phyloP scores from a whole-genome alignment of 2,888 invertebrate genomes.

The Diarsia brunnea region DNA sequence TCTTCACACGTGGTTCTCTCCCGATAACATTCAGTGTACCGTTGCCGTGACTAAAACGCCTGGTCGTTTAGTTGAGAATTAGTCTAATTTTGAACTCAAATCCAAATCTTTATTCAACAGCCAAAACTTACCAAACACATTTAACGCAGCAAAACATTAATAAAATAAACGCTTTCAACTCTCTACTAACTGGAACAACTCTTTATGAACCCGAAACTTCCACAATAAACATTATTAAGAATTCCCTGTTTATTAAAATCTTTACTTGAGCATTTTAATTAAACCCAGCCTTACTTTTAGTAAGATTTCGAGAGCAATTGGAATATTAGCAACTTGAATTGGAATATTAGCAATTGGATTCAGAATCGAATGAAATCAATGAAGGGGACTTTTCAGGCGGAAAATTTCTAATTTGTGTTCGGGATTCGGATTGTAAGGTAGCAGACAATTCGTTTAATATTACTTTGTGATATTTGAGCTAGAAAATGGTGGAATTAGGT shows the following conservation, averaged over 20 bases:
- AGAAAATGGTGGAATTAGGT: not conserved
- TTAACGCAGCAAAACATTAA: not conserved
- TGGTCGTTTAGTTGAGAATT: not conserved
- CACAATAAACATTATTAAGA: slow-evolving; percentile 22
- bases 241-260: slow-evolving; percentile 32
- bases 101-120: not conserved
- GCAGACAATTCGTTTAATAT: slow-evolving; percentile 55
- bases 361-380: slow-evolving; percentile 71
- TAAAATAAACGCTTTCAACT: slow-evolving; percentile 9
- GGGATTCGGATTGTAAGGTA: slow-evolving; percentile 61
- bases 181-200: slow-evolving; percentile 29
- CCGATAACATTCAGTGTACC: not conserved
- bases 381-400: slow-evolving; percentile 70
- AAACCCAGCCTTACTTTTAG: slow-evolving; percentile 12
- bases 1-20: not conserved
- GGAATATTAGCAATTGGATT: slow-evolving; percentile 68
- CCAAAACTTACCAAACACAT: slow-evolving; percentile 10
- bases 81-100: not conserved
- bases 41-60: no score
- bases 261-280: slow-evolving; percentile 38
- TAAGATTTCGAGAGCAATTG: slow-evolving; percentile 45
- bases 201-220: slow-evolving; percentile 30
- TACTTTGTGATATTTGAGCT: slow-evolving; percentile 53
- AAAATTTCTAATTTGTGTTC: slow-evolving; percentile 80
- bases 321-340: slow-evolving; percentile 66